A percentile compares a stretch with the other conserved stretches of the same genome.
phyloP scores from a whole-genome alignment of 2,797 vertebrate genomes.

The Eutrigla gurnardus region DNA sequence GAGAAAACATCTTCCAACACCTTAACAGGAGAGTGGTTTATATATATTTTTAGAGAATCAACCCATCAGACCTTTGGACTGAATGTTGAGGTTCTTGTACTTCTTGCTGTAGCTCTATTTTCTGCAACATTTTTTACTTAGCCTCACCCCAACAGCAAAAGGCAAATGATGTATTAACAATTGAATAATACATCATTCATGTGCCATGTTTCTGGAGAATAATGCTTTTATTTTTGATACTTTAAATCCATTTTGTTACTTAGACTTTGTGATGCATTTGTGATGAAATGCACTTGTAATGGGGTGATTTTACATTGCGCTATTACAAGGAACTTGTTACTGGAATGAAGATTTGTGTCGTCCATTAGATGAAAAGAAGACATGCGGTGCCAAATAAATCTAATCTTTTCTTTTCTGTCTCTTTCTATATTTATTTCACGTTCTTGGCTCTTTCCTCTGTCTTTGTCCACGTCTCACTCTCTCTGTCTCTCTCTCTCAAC shows the following conservation, averaged over 20 bases:
- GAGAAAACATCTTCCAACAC: slow-evolving; percentile 4
- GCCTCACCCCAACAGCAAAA: not conserved
- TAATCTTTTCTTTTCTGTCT: slow-evolving; percentile 25
- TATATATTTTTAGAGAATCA: not conserved
- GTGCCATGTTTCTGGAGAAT: not conserved
- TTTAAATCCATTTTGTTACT: not conserved
- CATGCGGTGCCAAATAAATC: not conserved
- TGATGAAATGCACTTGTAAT: too few species aligned
- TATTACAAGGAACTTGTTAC: too few species aligned
- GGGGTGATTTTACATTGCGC: too few species aligned
- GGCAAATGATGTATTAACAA: not conserved
- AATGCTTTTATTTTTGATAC: not conserved
- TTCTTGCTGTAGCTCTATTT: not conserved
- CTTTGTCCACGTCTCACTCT: not conserved
- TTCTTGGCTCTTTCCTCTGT: not conserved
- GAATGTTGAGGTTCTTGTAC: not conserved
- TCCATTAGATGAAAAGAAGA: not conserved
- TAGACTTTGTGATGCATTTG: not conserved
- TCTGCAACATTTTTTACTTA: not conserved
- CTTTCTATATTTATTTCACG: not conserved
- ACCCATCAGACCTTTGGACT: not conserved
- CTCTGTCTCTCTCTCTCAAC: not conserved
- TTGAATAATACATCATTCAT: not conserved
- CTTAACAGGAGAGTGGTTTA: not conserved
- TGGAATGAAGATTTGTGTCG: not conserved